These are phyloP conservation scores for Ellobium chinense DNA, from an alignment of 2,888 invertebrate species.

Conservation along the genomic window DNA sequence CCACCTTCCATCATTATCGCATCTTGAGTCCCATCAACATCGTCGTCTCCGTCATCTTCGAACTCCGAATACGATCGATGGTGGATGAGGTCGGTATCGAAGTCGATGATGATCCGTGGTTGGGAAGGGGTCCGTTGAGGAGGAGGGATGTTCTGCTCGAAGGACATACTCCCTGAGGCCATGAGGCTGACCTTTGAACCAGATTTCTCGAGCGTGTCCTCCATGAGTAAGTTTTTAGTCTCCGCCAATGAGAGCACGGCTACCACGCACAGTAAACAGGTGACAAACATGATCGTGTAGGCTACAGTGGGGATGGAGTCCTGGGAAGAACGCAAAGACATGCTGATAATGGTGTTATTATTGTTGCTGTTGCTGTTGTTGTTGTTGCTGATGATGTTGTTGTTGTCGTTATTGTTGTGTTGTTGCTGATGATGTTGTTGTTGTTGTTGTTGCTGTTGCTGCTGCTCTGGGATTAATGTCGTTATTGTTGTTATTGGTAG, in stretches of 20 bases:
- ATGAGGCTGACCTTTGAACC: neutral
- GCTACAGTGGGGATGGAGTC: neutral
- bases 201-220: conserved; percentile 14
- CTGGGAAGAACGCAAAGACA: neutral
- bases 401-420: too few relatives aligned
- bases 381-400: too few relatives aligned
- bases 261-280: conserved; percentile 10
- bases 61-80: conserved; percentile 29
- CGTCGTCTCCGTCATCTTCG: conserved; percentile 19
- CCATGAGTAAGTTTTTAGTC: conserved; percentile 29
- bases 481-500: too few relatives aligned
- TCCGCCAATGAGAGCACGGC: conserved; percentile 15
- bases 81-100: conserved; percentile 32
- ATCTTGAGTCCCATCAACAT: neutral
- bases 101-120: conserved; percentile 28
- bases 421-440: too few relatives aligned
- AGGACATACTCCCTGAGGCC: neutral
- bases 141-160: neutral
- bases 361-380: too few relatives aligned
- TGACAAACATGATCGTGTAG: conserved; percentile 13
- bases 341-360: too few relatives aligned
- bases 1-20: neutral
- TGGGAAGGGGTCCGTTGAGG: neutral
- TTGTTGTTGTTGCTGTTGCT: too few relatives aligned
- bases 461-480: too few relatives aligned